These are phyloP conservation scores for Saccostrea echinata DNA, from an alignment of 1,140 invertebrate species.

Conservation along the genomic window DNA sequence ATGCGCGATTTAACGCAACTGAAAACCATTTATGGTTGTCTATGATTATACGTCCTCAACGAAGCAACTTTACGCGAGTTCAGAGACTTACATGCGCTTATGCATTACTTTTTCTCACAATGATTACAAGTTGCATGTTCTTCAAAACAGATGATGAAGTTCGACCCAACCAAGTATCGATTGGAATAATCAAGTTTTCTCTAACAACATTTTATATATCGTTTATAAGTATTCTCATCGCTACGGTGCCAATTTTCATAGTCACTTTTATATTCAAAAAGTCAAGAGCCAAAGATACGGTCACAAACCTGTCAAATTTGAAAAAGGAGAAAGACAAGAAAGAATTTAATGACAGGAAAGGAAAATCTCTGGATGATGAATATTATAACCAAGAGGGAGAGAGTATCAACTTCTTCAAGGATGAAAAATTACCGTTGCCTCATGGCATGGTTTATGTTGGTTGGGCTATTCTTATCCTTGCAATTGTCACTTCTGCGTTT, in stretches of 20 bases:
- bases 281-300: constrained; percentile 6
- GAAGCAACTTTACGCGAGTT: constrained; percentile 76
- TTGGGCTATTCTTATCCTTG: constrained; percentile 62
- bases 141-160: constrained; percentile 62
- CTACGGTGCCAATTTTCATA: constrained; percentile 59
- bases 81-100: constrained; percentile 77
- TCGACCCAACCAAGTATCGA: constrained; percentile 52
- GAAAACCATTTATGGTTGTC: constrained; percentile 80
- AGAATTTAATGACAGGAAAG: background rate
- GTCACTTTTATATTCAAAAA: constrained; percentile 66
- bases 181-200: constrained; percentile 63
- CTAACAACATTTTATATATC: constrained; percentile 61
- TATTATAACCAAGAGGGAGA: background rate
- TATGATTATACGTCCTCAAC: constrained; percentile 70
- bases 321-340: background rate
- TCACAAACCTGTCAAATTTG: background rate
- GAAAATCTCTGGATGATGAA: background rate
- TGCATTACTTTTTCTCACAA: constrained; percentile 76
- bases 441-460: constrained; percentile 64
- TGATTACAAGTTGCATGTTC: constrained; percentile 80
- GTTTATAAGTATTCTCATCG: constrained; percentile 61
- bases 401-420: constrained; percentile 12
- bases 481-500: constrained; percentile 59
- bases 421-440: constrained; percentile 62
- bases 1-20: constrained; percentile 75